Evolutionary conservation across 2,888 invertebrate genomes (phyloP), one percentile per base, ranked within the genome.

Genomic region (Parnassius glacialis): DNA sequence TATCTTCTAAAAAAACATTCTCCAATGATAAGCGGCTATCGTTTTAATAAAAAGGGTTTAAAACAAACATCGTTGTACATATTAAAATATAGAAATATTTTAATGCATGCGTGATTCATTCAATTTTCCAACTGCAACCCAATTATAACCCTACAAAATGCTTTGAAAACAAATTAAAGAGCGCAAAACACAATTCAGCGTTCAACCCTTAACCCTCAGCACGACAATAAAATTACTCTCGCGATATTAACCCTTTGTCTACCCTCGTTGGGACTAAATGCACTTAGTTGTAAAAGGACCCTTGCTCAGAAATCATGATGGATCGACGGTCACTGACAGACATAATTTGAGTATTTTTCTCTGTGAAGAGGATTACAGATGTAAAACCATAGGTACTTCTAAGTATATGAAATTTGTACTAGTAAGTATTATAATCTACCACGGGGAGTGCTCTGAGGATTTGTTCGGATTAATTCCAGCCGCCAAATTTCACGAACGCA

Each of bases 141-240:
- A 64, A 65, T 65, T 63, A 59, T 59, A 62, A 58, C 62, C 58
- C 72, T 68, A 76, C 67, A 68, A 72, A 71, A 76, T 34, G 69
- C 73, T 77, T 72, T 66, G 68, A 76, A 83, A 85, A 85, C 88
- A 88, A 87, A 90, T 90, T 89, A 87, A 84, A 87, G 83, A 80
- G 79, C 84, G 84, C 85, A 87, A 87, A 90, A 87, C 87, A 82
- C 80, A 78, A 86, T 81, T 84, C 74, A 74, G 73, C 74, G 74
- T 74, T 78, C 79, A 78, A 81, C 81, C 77, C 79, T 84, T 85
- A 87, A 87, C 87, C 88, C 86, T 13, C 80, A 77, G 74, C 68
- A 73, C 73, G 67, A 74, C 71, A 82, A 86, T 84, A 78, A 81
- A 84, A 85, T 88, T 86, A 87, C 87, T 79, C 70, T 71, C 65